These are phyloP conservation scores for Lucilia cuprina DNA, from an alignment of 1,140 invertebrate species.

Conservation along the genomic window DNA sequence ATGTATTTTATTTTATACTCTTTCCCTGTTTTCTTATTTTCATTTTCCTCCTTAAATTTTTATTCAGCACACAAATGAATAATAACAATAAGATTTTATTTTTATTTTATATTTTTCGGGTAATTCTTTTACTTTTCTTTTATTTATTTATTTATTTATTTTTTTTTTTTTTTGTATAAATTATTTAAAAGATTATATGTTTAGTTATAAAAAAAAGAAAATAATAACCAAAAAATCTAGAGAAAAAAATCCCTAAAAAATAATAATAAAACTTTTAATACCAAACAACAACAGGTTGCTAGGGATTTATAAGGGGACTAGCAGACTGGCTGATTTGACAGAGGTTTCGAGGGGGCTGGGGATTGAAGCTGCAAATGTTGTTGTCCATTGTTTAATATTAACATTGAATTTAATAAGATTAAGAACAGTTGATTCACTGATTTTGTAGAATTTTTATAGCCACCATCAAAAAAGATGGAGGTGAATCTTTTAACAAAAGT, in stretches of 20 bases:
- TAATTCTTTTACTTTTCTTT: not conserved
- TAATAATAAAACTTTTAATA: not conserved
- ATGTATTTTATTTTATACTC: slow-evolving; percentile 12
- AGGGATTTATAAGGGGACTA: no score
- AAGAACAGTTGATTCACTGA: no score
- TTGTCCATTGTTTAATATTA: no score
- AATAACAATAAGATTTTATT: slow-evolving; percentile 31
- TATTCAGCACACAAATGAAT: slow-evolving; percentile 30
- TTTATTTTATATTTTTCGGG: slow-evolving; percentile 7
- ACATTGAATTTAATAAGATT: no score
- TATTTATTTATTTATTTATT: no score
- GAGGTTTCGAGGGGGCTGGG: no score
- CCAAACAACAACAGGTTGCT: not conserved
- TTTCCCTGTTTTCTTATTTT: not conserved
- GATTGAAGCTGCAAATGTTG: no score
- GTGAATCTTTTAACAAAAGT: no score
- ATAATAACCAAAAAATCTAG: not conserved
- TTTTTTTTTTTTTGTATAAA: not conserved
- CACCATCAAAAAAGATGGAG: no score
- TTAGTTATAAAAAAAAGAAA: not conserved
- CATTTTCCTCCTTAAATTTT: not conserved
- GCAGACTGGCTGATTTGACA: no score
- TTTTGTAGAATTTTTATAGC: no score
- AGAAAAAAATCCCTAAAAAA: not conserved
- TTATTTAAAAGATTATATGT: slow-evolving; percentile 21